Evolutionary conservation across 2,888 invertebrate genomes (phyloP).

Genomic region (Euclidia mi): DNA sequence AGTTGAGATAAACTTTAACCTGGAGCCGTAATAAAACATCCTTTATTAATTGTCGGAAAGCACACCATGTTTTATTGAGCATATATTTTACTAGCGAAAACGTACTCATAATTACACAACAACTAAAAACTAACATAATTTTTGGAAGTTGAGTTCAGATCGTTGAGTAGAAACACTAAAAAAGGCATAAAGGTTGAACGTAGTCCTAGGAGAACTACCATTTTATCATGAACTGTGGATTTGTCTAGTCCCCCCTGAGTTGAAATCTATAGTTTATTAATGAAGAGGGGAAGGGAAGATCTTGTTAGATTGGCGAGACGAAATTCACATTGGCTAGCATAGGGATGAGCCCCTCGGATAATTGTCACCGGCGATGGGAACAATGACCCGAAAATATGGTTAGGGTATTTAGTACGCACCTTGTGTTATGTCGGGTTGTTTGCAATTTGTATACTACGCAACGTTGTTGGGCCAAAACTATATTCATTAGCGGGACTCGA

Average conservation of each 20-base stretch:
- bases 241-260: conserved; percentile 3
- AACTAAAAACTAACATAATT: conserved; percentile 36
- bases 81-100: conserved; percentile 9
- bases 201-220: conserved; percentile 50
- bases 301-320: conserved; percentile 49
- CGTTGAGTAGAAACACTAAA: conserved; percentile 61
- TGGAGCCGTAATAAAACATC: neutral
- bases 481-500: neutral
- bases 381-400: conserved; percentile 71
- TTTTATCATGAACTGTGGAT: conserved; percentile 27
- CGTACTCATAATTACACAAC: conserved; percentile 23
- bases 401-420: conserved; percentile 41
- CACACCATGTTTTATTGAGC: neutral
- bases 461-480: conserved; percentile 1
- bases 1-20: neutral
- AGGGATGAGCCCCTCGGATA: conserved; percentile 70
- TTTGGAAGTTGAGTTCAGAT: conserved; percentile 45
- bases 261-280: conserved; percentile 20
- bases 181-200: conserved; percentile 63
- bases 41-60: neutral
- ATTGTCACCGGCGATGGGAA: conserved; percentile 69
- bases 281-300: conserved; percentile 35
- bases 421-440: conserved; percentile 36
- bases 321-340: conserved; percentile 59
- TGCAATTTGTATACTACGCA: conserved; percentile 29